Base-by-base conservation (phyloP, 2,797 vertebrate species). In the Sebastes flavidus region DNA sequence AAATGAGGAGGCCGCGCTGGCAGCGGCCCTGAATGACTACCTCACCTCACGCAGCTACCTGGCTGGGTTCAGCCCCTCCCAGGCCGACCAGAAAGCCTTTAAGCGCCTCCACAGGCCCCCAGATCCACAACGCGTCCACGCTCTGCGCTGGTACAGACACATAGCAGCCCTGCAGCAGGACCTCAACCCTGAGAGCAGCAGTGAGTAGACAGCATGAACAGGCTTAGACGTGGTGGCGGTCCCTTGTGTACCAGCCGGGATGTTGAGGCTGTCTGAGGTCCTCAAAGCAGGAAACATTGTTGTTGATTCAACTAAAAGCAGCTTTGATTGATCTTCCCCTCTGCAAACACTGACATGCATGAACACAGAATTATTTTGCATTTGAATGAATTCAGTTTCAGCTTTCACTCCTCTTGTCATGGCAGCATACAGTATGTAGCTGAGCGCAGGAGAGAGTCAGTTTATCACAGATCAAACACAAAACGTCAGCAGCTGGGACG, bases 131-230 rank as follows among this genome's bases (percentile, higher is more conserved):
- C 95, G 93, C 69, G 96, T 97, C 90, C 98, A 99, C 82, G 95
- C 97, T 94, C 95, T 97, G 93, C 97, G 97, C 92, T 99, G 98
- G 98, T 98, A 97, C 96, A 97, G 96, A 92, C 98, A 99, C 95
- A 95, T 99, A 95, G 95, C 95, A 62, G 94, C 97, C 84, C 94
- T 99, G 94, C 97, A 95, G 96, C 94, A 91, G 91, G 94, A 95
- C 75, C 69, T 83, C 90, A 94, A 91, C 96, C 95, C 95, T 90
- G 89, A 96, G 75, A 80, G 91, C 93, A 93, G 91, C 94, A 58
- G 77, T 95, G 96, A 95, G 93, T 92, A 95, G 85, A 87, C 87
- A 7, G 88, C 82, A 72, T 69, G 61, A 72, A 65, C 65, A 77
- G 80, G 68, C 46, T 38, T 10, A 56, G 55, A 70, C 6, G 3